Evolutionary conservation across 2,797 vertebrate genomes (phyloP).

Genomic region (Pseudomugil gertrudae): DNA sequence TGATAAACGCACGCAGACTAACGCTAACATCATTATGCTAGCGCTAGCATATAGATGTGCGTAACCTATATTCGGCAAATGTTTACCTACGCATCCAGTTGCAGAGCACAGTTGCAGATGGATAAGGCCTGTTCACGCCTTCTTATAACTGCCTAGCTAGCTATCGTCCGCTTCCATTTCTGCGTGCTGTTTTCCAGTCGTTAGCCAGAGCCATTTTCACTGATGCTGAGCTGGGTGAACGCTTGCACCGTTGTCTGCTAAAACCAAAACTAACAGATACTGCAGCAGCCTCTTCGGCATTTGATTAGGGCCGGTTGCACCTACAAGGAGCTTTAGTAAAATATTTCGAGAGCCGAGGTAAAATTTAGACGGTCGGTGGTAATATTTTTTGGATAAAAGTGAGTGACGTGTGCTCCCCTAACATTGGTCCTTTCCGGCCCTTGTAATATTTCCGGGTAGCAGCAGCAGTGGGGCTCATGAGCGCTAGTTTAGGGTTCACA

Average conservation of each 20-base stretch:
- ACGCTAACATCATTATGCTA: conserved; percentile 29
- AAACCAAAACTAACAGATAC: conserved; percentile 49
- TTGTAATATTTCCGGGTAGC: conserved; percentile 83
- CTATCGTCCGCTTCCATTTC: conserved; percentile 77
- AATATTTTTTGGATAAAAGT: conserved; percentile 80
- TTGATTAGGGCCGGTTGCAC: conserved; percentile 17
- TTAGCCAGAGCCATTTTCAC: conserved; percentile 83
- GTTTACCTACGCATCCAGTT: conserved; percentile 81
- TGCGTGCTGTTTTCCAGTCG: conserved; percentile 83
- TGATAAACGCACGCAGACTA: conserved; percentile 31
- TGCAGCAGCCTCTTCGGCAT: conserved; percentile 47
- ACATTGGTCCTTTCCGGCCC: conserved; percentile 85
- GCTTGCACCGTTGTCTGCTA: conserved; percentile 47
- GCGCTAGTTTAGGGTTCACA: conserved; percentile 40
- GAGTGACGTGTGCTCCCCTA: conserved; percentile 86
- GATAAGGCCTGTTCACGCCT: conserved; percentile 85
- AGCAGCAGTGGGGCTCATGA: conserved; percentile 61
- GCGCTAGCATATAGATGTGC: conserved; percentile 41
- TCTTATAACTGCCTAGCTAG: conserved; percentile 75
- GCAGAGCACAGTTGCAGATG: conserved; percentile 69
- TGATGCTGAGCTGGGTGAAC: conserved; percentile 71
- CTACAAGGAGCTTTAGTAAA: conserved; percentile 34
- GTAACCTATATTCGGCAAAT: conserved; percentile 50
- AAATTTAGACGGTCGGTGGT: conserved; percentile 74
- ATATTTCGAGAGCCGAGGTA: conserved; percentile 66